Base-by-base conservation (phyloP, 2,888 invertebrate genomes). In the Pammene fasciana region DNA sequence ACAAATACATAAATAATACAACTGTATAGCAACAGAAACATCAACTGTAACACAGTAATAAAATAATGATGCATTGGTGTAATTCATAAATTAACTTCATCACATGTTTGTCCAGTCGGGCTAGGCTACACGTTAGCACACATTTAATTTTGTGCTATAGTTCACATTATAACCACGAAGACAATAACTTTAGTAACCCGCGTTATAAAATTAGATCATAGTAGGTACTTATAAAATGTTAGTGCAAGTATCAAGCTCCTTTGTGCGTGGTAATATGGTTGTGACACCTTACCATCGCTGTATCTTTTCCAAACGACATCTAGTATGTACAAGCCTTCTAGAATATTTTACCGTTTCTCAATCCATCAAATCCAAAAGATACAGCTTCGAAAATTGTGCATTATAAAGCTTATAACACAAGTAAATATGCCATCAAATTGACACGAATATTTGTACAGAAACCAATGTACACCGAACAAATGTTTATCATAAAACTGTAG, bases 1-100 rank as follows among this genome's bases (percentile, higher is more conserved):
- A 85, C 76, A 79, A 83, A 82, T 85, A 85, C 83, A 84, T 82
- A 83, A 87, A 86, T 85, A 82, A 85, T 83, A 86, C 81, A 81
- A 80, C 75, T 76, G 77, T 74, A 80, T 75, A 82, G 81, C 79
- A 79, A 79, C 77, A 72, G 60, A 79, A 82, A 81, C 73, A 79
- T 77, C 72, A 73, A 79, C 54, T 64, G 43, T 61, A n/a, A 65
- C 65, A 75, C 73, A 66, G 66, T 67, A 73, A 74, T 70, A 73
- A 79, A 78, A 74, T 70, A 73, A 79, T 74, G 77, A 79, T 82
- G 80, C 73, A 76, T 81, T 82, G 78, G 76, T 78, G 78, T 77
- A 78, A 75, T 71, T 73, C 74, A 65, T 62, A 67, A 66, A 55
- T 67, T 72, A 74, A 71, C 76, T 74, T 73, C 70, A 65, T 77